Percentiles rank a stretch among this genome's conserved stretches.
Evolutionary conservation across 2,888 invertebrate genomes (phyloP).

Genomic region (Drosophila acutilabella): DNA sequence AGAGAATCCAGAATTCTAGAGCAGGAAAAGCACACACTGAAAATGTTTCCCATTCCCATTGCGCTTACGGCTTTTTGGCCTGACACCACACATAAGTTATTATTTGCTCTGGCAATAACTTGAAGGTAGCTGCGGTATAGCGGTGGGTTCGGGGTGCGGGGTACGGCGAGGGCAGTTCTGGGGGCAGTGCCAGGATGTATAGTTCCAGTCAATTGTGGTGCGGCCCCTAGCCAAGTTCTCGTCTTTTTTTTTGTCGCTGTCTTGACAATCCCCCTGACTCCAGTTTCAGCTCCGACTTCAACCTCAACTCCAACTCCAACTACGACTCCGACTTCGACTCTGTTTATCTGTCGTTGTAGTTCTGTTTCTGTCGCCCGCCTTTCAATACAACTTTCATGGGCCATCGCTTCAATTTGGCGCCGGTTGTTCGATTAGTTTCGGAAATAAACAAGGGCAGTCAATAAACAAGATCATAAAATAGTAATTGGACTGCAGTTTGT

Average conservation of each 20-base stretch:
- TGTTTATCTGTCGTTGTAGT: constrained; percentile 42
- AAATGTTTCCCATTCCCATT: constrained; percentile 77
- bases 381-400: constrained; percentile 63
- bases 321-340: constrained; percentile 1
- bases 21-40: constrained; percentile 62
- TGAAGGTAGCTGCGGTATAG: constrained; percentile 18
- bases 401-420: constrained; percentile 38
- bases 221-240: constrained; percentile 45
- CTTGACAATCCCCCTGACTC: constrained; percentile 33
- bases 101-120: constrained; percentile 73
- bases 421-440: constrained; percentile 32
- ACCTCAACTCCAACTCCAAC: background rate
- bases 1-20: constrained; percentile 37
- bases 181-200: constrained; percentile 51
- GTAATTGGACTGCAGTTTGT: background rate
- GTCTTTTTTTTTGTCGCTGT: constrained; percentile 19
- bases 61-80: constrained; percentile 66
- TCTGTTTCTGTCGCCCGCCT: constrained; percentile 55
- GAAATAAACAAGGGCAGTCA: constrained; percentile 11
- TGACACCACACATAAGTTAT: constrained; percentile 78
- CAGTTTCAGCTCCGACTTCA: background rate
- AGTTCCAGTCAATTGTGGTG: constrained; percentile 72
- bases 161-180: background rate
- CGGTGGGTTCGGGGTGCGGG: background rate
- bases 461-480: constrained; percentile 10